Evolutionary conservation across 2,113 vertebrate species (phyloP).

Genomic region (Ondatra zibethicus): DNA sequence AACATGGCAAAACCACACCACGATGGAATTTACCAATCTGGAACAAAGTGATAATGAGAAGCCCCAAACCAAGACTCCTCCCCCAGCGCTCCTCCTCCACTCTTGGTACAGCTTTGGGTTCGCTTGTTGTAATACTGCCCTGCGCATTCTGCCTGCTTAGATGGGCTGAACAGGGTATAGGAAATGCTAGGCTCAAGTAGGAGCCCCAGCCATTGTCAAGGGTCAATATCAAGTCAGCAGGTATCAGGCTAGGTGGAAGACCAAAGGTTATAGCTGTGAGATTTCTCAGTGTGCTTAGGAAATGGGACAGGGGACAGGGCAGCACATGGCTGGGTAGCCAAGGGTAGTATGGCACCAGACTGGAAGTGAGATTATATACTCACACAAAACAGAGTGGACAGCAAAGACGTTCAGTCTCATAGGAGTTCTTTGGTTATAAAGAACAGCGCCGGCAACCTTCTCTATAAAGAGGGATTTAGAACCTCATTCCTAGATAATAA

Average conservation of each 20-base stretch:
- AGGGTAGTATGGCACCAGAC: conserved; percentile 88
- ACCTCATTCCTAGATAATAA: conserved; percentile 87
- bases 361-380: conserved; percentile 79
- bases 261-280: conserved; percentile 72
- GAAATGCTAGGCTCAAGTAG: conserved; percentile 66
- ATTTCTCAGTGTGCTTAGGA: conserved; percentile 85
- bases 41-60: conserved; percentile 11
- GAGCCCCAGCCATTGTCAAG: conserved; percentile 69
- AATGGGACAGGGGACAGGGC: conserved; percentile 82
- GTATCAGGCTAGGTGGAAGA: conserved; percentile 89
- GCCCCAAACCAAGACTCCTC: neutral
- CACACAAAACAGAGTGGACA: conserved; percentile 86
- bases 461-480: conserved; percentile 86
- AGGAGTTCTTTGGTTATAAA: conserved; percentile 97
- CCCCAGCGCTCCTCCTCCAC: conserved; percentile 28
- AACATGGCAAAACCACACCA: conserved; percentile 64
- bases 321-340: conserved; percentile 82
- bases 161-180: conserved; percentile 58
- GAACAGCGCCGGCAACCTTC: conserved; percentile 87
- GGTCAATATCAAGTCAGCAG: conserved; percentile 84
- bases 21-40: neutral
- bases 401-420: conserved; percentile 85
- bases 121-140: conserved; percentile 83
- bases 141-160: conserved; percentile 74
- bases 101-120: conserved; percentile 17